These are phyloP conservation scores for Micrastur ruficollis DNA, from an alignment of 2,797 vertebrate species.

Conservation along the genomic window DNA sequence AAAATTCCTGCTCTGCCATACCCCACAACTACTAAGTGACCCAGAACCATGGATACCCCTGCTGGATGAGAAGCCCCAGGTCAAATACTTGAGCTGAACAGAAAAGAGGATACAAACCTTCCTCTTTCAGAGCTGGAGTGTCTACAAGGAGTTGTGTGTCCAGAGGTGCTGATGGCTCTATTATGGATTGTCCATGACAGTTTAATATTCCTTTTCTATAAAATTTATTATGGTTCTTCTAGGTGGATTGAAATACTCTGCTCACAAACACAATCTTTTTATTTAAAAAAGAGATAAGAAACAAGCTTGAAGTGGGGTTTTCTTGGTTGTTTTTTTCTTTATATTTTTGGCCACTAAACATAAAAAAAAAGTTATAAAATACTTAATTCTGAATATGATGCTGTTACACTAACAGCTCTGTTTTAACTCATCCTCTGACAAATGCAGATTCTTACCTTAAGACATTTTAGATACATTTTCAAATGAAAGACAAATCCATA, in stretches of 20 bases:
- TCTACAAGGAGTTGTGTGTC: background rate
- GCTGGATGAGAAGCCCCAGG: background rate
- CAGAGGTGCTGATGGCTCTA: background rate
- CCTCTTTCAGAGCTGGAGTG: background rate
- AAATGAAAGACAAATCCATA: background rate
- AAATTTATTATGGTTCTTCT: background rate
- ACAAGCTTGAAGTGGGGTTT: background rate
- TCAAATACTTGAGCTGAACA: background rate
- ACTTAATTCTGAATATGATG: background rate
- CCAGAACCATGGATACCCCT: background rate
- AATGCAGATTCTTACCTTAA: background rate
- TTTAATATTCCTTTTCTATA: background rate
- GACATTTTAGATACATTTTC: background rate
- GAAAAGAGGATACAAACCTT: background rate
- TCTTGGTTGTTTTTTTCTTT: background rate
- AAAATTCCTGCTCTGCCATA: background rate
- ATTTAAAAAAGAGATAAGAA: background rate
- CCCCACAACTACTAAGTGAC: background rate
- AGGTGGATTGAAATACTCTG: background rate
- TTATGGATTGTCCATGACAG: background rate
- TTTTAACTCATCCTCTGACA: background rate
- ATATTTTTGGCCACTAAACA: background rate
- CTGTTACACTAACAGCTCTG: background rate
- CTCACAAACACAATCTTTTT: background rate
- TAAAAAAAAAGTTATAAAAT: background rate